Percentiles rank a stretch among this genome's conserved stretches.
Conservation (phyloP, 2,797 vertebrate genomes). For the Jordanella pulchra region DNA sequence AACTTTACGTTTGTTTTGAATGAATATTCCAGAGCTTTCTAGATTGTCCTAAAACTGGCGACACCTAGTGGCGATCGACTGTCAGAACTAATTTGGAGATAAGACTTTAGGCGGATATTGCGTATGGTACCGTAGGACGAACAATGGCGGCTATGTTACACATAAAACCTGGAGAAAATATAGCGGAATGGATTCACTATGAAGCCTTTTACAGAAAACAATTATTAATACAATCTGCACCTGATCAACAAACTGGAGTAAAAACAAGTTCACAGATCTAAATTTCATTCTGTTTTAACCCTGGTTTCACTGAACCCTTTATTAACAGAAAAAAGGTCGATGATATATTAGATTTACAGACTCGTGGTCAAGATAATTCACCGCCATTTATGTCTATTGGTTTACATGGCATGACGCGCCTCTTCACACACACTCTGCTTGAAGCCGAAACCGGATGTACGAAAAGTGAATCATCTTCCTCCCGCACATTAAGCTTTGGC, state of each 20-base stretch:
- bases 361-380: conserved; percentile 1
- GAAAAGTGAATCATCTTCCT: conserved; percentile 14
- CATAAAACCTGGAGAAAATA: neutral
- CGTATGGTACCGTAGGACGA: neutral
- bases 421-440: neutral
- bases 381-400: too few relatives aligned
- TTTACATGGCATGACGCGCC: neutral
- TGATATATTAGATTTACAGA: neutral
- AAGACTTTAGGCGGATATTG: conserved; percentile 12
- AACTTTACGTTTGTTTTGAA: neutral
- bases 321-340: neutral
- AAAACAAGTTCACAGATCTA: neutral
- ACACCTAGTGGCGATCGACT: conserved; percentile 48
- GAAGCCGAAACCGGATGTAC: conserved; percentile 50
- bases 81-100: neutral
- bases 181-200: neutral
- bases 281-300: neutral
- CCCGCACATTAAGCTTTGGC: conserved; percentile 25
- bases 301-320: too few relatives aligned
- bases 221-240: neutral
- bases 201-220: neutral
- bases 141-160: conserved; percentile 10
- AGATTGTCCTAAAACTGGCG: conserved; percentile 18
- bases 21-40: conserved; percentile 5
- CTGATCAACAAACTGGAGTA: neutral